Evolutionary conservation across 2,888 invertebrate genomes (phyloP), one percentile per base, ranked within the genome.

Genomic region (Eupithecia vulgata): DNA sequence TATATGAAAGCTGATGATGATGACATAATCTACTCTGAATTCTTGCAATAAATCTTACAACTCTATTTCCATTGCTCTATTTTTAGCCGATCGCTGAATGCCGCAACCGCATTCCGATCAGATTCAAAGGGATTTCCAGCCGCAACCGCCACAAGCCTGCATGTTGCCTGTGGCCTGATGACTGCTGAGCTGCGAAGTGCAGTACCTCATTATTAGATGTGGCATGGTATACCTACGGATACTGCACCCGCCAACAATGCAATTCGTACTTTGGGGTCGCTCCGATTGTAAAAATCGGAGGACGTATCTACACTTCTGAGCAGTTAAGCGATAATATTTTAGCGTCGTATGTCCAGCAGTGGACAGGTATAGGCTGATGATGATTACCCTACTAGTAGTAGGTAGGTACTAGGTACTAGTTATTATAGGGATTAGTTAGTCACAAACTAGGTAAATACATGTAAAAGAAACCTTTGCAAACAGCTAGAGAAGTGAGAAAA

Each of bases 161-260:
- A 61, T 34, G 34, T 61, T 17, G 65, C 40, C 65, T 70, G 48
- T 48, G 64, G 67, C 74, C 15, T 57, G 74, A 68, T 65, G 64
- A 37, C 40, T 65, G 21, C 13, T 40, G 40, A 40, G 21, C 65
- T 65, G 72, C 69, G 75, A 71, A 78, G 75, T 76, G 77, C 78
- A 65, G 64, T 80, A 78, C 81, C 78, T 85, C 83, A 84, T 85
- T 85, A 81, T 85, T 85, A 81, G 79, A 77, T 81, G 79, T 80
- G 83, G 81, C 80, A 74, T 87, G 88, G 84, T 91, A 93, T 93
- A n/a, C n/a, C n/a, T n/a, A 93, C 93, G 93, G 93, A 93, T 91
- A 86, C 85, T 88, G 91, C 91, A 91, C 91, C 86, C 67, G 72
- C 67, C 21, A 71, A 85, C 83, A 84, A 84, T 84, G 81, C 89